Evolutionary conservation across 2,888 invertebrate genomes (phyloP), one percentile per base, ranked within the genome.

Genomic region (Acheta domesticus): DNA sequence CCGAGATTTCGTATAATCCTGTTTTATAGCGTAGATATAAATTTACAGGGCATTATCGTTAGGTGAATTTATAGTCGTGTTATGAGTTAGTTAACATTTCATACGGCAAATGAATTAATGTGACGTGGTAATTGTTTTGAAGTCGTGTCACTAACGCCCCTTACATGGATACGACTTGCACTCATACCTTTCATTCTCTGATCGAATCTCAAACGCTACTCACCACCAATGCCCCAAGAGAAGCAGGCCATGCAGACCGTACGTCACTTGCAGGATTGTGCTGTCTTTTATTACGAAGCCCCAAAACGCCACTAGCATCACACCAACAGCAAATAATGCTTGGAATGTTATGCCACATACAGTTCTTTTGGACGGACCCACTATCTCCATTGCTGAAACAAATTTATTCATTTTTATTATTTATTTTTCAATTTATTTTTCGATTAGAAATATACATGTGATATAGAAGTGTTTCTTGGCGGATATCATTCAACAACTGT

Each of bases 281-380:
- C 93, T 89, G 84, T 95, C 90, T 83, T 92, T 90, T 80, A 96
- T 92, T 0, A 95, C 82, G 3, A 92, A 92, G 8, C 94, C 95
- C 95, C 96, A 96, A 0, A 91, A 92, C 0, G 95, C 94, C 0
- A 95, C 94, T 78, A 94, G 86, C 91, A 95, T 94, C 76, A 95
- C 92, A 5, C 96, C 96, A 1, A 88, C 86, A 2, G 95, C 95
- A 86, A 96, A 96, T 0, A 92, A 91, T 8, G 91, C 91, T 87
- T 95, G 93, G 85, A 94, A 95, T 78, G 93, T 90, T 23, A 95
- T 91, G 12, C 96, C 96, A 84, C 95, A 95, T 0, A 91, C 89
- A 0, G 95, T 95, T 80, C 96, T 89, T 84, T 93, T 94, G 82
- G 91, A 92, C 1, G 95, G 87, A 2, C 96, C 96, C 0, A 96